Evolutionary conservation across 2,888 invertebrate genomes (phyloP).

Genomic region (Plagodis dolabraria): DNA sequence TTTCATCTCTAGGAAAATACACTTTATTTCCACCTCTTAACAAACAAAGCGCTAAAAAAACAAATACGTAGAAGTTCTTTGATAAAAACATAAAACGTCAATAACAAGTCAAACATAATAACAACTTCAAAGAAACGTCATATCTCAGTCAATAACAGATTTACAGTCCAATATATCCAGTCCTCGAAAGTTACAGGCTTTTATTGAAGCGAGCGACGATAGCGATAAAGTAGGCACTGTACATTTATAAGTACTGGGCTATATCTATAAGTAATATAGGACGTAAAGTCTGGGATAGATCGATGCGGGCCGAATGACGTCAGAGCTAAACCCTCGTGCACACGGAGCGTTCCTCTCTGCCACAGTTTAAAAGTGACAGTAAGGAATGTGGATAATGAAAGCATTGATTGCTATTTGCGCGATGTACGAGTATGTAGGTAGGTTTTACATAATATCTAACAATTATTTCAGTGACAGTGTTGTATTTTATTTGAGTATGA

Average conservation of each 20-base stretch:
- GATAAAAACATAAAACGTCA: not conserved
- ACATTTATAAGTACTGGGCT: conserved; percentile 1
- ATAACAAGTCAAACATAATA: conserved; percentile 1
- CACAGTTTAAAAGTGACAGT: conserved; percentile 5
- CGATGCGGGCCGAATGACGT: conserved; percentile 26
- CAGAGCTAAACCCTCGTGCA: conserved; percentile 14
- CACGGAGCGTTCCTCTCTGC: conserved; percentile 9
- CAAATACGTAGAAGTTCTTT: too few relatives aligned
- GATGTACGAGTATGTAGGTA: too few relatives aligned
- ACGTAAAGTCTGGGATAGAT: conserved; percentile 21
- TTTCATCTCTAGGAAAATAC: too few relatives aligned
- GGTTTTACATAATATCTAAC: too few relatives aligned
- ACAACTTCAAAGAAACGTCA: not conserved
- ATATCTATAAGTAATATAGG: conserved; percentile 4
- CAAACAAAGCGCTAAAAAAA: too few relatives aligned
- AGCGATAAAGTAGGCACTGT: not conserved
- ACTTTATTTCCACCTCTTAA: too few relatives aligned
- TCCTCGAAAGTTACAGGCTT: conserved; percentile 18
- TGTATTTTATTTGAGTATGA: too few relatives aligned
- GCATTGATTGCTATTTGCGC: too few relatives aligned
- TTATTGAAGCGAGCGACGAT: conserved; percentile 15
- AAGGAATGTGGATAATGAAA: not conserved
- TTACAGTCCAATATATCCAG: conserved; percentile 21
- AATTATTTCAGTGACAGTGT: too few relatives aligned
- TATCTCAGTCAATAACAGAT: conserved; percentile 18